Evolutionary conservation across 2,888 invertebrate species (phyloP).

Genomic region (Leptothorax acervorum): DNA sequence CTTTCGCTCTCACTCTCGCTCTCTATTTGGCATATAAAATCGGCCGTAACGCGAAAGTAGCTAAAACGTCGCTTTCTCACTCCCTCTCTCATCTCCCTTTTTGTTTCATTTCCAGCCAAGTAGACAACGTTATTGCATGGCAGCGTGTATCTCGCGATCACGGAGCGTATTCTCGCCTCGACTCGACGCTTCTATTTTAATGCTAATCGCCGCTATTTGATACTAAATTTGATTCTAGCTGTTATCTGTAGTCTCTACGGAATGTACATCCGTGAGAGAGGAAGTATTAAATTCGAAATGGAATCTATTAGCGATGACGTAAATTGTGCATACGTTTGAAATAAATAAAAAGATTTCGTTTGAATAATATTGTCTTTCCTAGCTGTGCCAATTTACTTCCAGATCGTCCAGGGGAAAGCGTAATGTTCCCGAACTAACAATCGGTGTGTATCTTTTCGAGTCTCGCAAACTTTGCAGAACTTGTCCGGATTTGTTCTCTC

Average conservation of each 20-base stretch:
- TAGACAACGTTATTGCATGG: conserved; percentile 27
- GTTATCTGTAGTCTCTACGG: conserved; percentile 2
- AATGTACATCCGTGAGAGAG: neutral
- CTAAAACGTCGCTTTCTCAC: neutral
- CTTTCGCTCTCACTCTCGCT: neutral
- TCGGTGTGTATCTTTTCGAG: conserved; percentile 12
- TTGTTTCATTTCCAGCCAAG: conserved; percentile 28
- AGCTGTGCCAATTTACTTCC: neutral
- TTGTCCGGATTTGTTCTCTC: neutral
- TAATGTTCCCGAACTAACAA: neutral
- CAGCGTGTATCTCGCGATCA: conserved; percentile 3
- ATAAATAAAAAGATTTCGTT: neutral
- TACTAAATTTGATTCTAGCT: neutral
- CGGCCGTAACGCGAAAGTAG: conserved; percentile 20
- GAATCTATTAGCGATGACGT: neutral
- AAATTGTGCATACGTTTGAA: neutral
- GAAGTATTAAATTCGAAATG: conserved; percentile 8
- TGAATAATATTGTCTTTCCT: neutral
- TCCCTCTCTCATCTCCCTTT: neutral
- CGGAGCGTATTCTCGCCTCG: conserved; percentile 23
- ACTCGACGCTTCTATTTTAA: conserved; percentile 36
- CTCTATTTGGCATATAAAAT: conserved; percentile 41
- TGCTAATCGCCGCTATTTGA: conserved; percentile 41
- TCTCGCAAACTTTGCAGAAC: neutral
- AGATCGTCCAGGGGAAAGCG: neutral